phyloP scores from a whole-genome alignment of 2,797 vertebrate species.

The Manis pentadactyla region DNA sequence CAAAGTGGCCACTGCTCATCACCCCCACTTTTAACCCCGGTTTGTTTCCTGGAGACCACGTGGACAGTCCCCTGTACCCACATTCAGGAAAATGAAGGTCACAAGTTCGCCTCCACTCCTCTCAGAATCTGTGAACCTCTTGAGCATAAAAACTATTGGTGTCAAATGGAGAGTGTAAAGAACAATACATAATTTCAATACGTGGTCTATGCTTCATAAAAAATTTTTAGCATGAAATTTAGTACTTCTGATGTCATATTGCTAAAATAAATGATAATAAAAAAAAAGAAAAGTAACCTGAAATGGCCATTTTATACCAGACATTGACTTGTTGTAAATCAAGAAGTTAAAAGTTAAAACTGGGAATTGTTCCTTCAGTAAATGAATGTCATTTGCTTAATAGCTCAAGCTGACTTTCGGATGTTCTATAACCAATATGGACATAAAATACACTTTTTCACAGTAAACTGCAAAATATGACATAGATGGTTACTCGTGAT shows the following conservation, averaged over 20 bases:
- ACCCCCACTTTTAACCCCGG: background rate
- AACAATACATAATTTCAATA: conserved; percentile 13
- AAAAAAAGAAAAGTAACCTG: conserved; percentile 22
- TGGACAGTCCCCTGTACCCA: background rate
- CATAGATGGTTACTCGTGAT: background rate
- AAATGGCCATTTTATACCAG: background rate
- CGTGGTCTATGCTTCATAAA: background rate
- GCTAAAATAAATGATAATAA: background rate
- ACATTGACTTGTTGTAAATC: background rate
- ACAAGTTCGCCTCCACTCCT: background rate
- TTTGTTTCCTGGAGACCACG: background rate
- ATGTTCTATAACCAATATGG: background rate
- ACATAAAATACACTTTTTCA: background rate
- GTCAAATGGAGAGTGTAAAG: background rate
- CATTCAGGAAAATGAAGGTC: background rate
- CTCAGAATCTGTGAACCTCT: background rate
- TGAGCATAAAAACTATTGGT: background rate
- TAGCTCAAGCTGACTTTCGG: background rate
- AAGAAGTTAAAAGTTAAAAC: background rate
- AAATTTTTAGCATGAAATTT: background rate
- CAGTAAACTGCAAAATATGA: background rate
- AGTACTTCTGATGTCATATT: background rate
- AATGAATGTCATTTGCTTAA: background rate
- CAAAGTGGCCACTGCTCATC: background rate
- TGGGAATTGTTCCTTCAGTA: background rate